Evolutionary conservation across 2,797 vertebrate species (phyloP), one percentile per base, ranked within the genome.

Genomic region (Eidolon dupreanum): DNA sequence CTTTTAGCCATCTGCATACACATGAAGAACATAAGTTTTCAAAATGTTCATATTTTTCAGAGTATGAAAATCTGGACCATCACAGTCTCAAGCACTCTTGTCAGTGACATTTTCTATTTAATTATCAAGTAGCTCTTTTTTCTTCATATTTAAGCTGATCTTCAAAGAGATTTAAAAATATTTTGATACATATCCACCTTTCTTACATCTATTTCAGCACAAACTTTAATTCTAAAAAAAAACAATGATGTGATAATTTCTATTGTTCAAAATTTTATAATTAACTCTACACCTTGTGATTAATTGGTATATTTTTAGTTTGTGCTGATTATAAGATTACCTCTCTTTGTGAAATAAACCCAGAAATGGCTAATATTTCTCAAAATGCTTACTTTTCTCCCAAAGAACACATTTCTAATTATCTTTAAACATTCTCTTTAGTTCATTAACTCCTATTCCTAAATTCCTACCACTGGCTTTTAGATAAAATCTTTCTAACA

Each of bases 51-150:
- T 11, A 43, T 92, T 96, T 97, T 93, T 93, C 26, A 88, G 36
- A 94, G 12, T 87, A 87, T 79, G 46, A 96, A 51, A 24, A 20
- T 86, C 81, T 85, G 82, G 55, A 93, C 74, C 81, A 38, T 78
- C 13, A 49, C 0, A 0, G 3, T 86, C 26, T 95, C 84, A 96
- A 97, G 51, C 49, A 65, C 93, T 96, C 61, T 66, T 53, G 51
- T 55, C 12, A 61, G 11, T 73, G 46, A 41, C 46, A 92, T 96
- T 97, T 97, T 96, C 74, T 97, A 79, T 96, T 96, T 97, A 97
- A 95, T 97, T 96, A 95, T 53, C 53, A 93, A 53, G 36, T 93
- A 79, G n/a, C 51, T 95, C 46, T 87, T 88, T 51, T 86, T 93
- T 20, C 10, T 83, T 78, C 24, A 74, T 93, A 84, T 63, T 86